These are phyloP conservation scores for Nebria brevicollis DNA, from an alignment of 2,888 invertebrate genomes.

Conservation along the genomic window DNA sequence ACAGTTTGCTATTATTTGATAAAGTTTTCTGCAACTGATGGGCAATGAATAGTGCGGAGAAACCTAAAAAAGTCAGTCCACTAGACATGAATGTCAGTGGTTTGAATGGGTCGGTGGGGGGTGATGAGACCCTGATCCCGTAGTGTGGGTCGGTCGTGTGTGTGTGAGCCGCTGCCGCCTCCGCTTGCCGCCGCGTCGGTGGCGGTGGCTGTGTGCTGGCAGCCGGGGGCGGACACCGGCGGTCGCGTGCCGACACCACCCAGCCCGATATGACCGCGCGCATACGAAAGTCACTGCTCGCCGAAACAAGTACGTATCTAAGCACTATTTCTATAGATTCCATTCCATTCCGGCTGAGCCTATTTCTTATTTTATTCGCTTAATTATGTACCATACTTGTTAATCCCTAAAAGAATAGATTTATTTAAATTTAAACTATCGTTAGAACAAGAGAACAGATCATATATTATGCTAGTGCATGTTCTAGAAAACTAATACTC, in stretches of 20 bases:
- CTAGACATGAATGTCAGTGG: constrained; percentile 35
- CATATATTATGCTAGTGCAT: no score
- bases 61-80: not conserved
- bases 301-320: not conserved
- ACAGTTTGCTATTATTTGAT: no score
- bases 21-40: no score
- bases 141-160: constrained; percentile 56
- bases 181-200: constrained; percentile 50
- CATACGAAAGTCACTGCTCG: constrained; percentile 44
- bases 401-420: no score
- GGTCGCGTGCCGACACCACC: constrained; percentile 49
- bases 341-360: no score
- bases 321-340: not conserved
- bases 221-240: constrained; percentile 50
- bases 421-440: no score
- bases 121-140: constrained; percentile 29
- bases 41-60: not conserved
- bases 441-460: no score
- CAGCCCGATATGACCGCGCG: constrained; percentile 48
- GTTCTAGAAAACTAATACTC: no score
- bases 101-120: constrained; percentile 51
- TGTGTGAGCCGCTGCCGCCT: constrained; percentile 52
- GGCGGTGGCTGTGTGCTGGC: constrained; percentile 47
- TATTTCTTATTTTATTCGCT: no score
- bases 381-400: no score